A percentile compares a stretch with the other conserved stretches of the same genome.
phyloP scores from a whole-genome alignment of 2,888 invertebrate species.

The Leucozona laternaria region DNA sequence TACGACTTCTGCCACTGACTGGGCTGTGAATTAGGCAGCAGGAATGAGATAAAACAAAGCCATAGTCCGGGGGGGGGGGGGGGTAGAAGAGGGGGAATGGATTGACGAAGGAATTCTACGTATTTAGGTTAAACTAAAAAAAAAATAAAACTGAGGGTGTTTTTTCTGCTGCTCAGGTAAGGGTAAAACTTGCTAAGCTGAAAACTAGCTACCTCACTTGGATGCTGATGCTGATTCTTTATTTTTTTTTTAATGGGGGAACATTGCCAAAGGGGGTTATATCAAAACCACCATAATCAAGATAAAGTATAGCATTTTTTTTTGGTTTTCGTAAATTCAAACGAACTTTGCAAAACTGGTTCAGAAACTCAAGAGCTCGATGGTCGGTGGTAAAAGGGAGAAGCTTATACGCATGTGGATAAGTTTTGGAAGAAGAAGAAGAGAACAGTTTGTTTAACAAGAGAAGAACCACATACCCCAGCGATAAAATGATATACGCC shows the following conservation, averaged over 20 bases:
- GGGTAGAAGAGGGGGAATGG: background rate
- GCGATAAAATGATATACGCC: too few relatives aligned
- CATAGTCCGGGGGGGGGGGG: background rate
- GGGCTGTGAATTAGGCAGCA: slow-evolving; percentile 22
- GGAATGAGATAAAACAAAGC: slow-evolving; percentile 25
- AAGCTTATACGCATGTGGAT: slow-evolving; percentile 11
- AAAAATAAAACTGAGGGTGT: slow-evolving; percentile 29
- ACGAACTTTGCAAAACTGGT: slow-evolving; percentile 36
- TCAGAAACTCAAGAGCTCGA: background rate
- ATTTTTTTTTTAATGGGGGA: background rate
- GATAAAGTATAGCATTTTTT: slow-evolving; percentile 27
- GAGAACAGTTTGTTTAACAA: slow-evolving; percentile 22
- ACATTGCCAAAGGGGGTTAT: slow-evolving; percentile 11
- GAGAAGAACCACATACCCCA: background rate
- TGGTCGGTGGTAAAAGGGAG: background rate
- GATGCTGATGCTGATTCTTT: slow-evolving; percentile 33
- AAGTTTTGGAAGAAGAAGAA: background rate
- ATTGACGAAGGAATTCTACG: slow-evolving; percentile 22
- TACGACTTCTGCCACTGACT: slow-evolving; percentile 16
- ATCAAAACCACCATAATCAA: slow-evolving; percentile 28
- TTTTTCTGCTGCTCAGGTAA: background rate
- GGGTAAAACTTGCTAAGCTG: slow-evolving; percentile 35
- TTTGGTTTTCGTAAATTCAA: slow-evolving; percentile 26
- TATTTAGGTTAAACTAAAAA: slow-evolving; percentile 41
- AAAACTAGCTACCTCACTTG: slow-evolving; percentile 55